Evolutionary conservation across 2,797 vertebrate genomes (phyloP), one percentile per base, ranked within the genome.

Genomic region (Cossypha niveicapilla): DNA sequence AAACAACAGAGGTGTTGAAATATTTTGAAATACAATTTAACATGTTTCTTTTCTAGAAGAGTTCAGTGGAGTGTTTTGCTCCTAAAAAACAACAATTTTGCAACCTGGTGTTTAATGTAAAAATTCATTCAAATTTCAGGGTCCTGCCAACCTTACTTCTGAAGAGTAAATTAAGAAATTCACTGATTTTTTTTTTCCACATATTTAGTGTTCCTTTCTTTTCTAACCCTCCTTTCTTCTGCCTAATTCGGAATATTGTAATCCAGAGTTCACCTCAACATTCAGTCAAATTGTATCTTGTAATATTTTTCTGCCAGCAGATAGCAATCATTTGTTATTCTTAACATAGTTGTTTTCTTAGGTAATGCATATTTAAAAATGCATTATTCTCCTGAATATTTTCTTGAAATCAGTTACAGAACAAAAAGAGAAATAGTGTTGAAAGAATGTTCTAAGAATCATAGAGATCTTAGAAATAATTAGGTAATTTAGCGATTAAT

Each of bases 11-110:
- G 53, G 32, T 32, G 92, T 85, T 94, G 77, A 96, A 96, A 94
- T 96, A 81, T 62, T 93, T 91, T 83, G 72, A 95, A 94, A 88
- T 93, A 89, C 37, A 35, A 58, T 91, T 90, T 94, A 94, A 48
- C 34, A 13, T 13, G 21, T 81, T 81, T 66, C 37, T 70, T 30
- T 65, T 62, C 56, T 58, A 42, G 42, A 93, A 80, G 54, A 81
- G 81, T 84, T 93, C 71, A 22, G 53, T 91, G 67, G 13, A 13
- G 2, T 56, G 48, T 90, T 94, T 94, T 81, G 27, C 63, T 68
- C 48, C 60, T 68, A 34, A 85, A 62, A 39, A 41, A 35, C 42
- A 51, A 42, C 44, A 58, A 0, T 76, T 51, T 87, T 78, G 53
- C 56, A 89, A 10, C 34, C 30, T 53, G 7, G 13, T 47, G 3